Percentiles rank a stretch among this genome's conserved stretches.
These are phyloP conservation scores for Augochlora pura DNA, from an alignment of 1,140 invertebrate species.

Conservation along the genomic window DNA sequence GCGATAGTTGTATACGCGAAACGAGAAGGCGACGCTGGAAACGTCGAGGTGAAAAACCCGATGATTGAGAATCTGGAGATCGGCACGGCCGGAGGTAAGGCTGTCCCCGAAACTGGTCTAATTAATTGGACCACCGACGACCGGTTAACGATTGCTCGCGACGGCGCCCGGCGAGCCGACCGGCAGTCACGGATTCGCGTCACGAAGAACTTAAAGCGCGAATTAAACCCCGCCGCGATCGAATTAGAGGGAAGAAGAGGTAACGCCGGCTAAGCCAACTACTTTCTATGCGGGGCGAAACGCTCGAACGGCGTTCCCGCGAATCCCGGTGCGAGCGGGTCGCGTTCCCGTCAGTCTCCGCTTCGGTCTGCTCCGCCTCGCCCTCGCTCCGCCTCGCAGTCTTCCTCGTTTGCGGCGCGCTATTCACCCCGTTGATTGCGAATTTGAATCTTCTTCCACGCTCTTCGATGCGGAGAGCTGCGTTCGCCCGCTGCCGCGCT, in stretches of 20 bases:
- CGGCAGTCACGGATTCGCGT: constrained; percentile 19
- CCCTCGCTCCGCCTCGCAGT: too few relatives aligned
- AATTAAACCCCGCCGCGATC: constrained; percentile 35
- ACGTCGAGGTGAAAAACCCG: not conserved
- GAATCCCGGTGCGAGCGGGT: not conserved
- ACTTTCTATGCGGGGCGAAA: constrained; percentile 34
- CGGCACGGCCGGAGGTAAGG: not conserved
- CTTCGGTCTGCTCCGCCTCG: constrained; percentile 21
- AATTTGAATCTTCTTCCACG: constrained; percentile 63
- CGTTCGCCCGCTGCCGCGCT: not conserved
- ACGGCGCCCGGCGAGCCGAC: too few relatives aligned
- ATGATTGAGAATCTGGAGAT: not conserved
- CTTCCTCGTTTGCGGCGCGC: not conserved
- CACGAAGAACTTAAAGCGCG: constrained; percentile 35
- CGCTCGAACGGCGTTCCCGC: not conserved
- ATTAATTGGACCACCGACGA: not conserved
- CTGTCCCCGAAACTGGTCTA: not conserved
- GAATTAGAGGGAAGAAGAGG: constrained; percentile 17
- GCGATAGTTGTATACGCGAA: too few relatives aligned
- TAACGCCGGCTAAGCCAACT: not conserved
- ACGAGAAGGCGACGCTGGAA: too few relatives aligned
- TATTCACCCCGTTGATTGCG: constrained; percentile 55
- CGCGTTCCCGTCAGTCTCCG: constrained; percentile 29
- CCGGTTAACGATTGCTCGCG: not conserved
- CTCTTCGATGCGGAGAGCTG: constrained; percentile 47